phyloP scores from a whole-genome alignment of 2,888 invertebrate genomes.

The Dasysyrphus albostriatus region DNA sequence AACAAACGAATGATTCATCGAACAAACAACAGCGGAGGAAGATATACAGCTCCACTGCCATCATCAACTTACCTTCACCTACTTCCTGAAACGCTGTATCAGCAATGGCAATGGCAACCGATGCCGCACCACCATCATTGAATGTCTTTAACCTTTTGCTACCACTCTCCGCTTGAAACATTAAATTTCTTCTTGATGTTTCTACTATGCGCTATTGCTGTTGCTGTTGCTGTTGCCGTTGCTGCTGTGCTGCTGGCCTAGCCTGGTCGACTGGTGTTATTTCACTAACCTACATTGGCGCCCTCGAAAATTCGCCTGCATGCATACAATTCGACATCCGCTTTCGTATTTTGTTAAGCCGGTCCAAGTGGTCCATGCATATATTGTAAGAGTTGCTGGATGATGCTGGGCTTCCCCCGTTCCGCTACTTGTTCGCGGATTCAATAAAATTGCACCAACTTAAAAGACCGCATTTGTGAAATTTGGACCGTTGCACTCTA shows the following conservation, averaged over 20 bases:
- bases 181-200: conserved; percentile 67
- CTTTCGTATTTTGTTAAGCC: conserved; percentile 69
- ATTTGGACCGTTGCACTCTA: conserved; percentile 59
- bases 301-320: conserved; percentile 74
- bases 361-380: conserved; percentile 67
- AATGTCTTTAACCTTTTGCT: conserved; percentile 73
- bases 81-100: conserved; percentile 74
- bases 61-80: conserved; percentile 78
- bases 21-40: conserved; percentile 42
- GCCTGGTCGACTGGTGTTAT: conserved; percentile 54
- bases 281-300: conserved; percentile 75
- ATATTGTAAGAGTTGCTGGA: conserved; percentile 10
- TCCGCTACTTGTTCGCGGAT: conserved; percentile 29
- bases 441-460: conserved; percentile 35
- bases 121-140: conserved; percentile 32
- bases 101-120: conserved; percentile 38
- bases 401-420: conserved; percentile 53
- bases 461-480: conserved; percentile 55
- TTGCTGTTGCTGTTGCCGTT: conserved; percentile 19
- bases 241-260: conserved; percentile 16
- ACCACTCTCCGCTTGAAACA: conserved; percentile 59
- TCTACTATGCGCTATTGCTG: conserved; percentile 24
- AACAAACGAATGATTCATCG: conserved; percentile 64
- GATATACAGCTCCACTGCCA: conserved; percentile 65
- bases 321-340: conserved; percentile 72